Percentiles rank a stretch among this genome's conserved stretches.
Conservation (phyloP, 2,888 invertebrate genomes). For the Gisinianus flammeolus region DNA sequence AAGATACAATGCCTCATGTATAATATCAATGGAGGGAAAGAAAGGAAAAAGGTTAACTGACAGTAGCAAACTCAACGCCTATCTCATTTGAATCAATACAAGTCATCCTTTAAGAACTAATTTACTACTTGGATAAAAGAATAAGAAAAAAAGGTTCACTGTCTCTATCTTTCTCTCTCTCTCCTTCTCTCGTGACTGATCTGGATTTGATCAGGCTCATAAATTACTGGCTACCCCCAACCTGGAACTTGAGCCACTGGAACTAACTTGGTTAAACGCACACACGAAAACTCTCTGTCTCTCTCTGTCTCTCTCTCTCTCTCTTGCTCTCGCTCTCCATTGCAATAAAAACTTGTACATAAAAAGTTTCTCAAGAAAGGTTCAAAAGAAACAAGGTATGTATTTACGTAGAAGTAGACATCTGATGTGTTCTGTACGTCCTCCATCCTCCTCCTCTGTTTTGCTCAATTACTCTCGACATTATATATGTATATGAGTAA, state of each 20-base stretch:
- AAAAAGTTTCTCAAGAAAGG: neutral
- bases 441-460: slow-evolving; percentile 36
- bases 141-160: neutral
- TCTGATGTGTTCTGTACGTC: slow-evolving; percentile 31
- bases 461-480: slow-evolving; percentile 41
- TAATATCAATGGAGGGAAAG: neutral
- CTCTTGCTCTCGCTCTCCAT: too few species aligned
- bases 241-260: slow-evolving; percentile 39
- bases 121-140: slow-evolving; percentile 21
- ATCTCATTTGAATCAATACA: slow-evolving; percentile 42
- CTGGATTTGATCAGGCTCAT: slow-evolving; percentile 43
- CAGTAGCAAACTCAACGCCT: slow-evolving; percentile 37
- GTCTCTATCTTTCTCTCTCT: too few species aligned
- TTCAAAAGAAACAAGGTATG: neutral
- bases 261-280: slow-evolving; percentile 20
- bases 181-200: slow-evolving; percentile 34
- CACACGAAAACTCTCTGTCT: neutral
- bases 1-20: neutral
- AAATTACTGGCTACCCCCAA: slow-evolving; percentile 42
- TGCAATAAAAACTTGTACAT: neutral
- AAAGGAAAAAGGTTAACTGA: slow-evolving; percentile 19
- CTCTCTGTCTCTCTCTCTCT: neutral
- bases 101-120: slow-evolving; percentile 41
- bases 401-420: neutral
- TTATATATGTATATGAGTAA: slow-evolving; percentile 2